These are phyloP conservation scores for Synanthedon tipuliformis DNA, from an alignment of 2,888 invertebrate genomes.

Conservation along the genomic window DNA sequence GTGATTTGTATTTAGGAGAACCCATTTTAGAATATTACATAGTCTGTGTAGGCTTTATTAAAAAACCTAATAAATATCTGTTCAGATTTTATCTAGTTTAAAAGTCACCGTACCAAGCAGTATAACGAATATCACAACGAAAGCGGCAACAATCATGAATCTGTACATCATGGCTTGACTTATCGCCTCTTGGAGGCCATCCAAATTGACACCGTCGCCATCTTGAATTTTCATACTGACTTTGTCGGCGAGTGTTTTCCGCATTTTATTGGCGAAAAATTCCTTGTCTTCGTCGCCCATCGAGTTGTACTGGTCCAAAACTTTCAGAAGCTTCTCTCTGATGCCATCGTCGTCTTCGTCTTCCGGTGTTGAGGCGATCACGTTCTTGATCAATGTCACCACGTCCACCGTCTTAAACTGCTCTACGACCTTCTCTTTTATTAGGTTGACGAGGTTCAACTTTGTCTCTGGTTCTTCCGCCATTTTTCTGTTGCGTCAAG, in stretches of 20 bases:
- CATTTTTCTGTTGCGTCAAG: constrained; percentile 18
- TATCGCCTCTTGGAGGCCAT: constrained; percentile 38
- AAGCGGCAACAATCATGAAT: constrained; percentile 31
- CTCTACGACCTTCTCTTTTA: constrained; percentile 38
- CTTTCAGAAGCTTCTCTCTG: constrained; percentile 31
- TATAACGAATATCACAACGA: constrained; percentile 15
- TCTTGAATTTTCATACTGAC: constrained; percentile 33
- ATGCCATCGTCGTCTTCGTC: constrained; percentile 33
- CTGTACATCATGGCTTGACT: constrained; percentile 31
- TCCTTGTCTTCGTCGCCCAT: constrained; percentile 40
- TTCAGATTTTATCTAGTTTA: too few relatives aligned
- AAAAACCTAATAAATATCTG: too few relatives aligned
- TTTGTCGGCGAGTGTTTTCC: constrained; percentile 36
- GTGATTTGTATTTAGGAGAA: too few relatives aligned
- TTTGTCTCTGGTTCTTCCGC: constrained; percentile 13
- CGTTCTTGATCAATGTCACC: constrained; percentile 35
- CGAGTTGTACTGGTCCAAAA: constrained; percentile 31
- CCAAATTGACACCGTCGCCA: constrained; percentile 24
- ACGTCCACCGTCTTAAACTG: constrained; percentile 47
- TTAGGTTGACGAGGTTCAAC: constrained; percentile 28
- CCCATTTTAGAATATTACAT: too few relatives aligned
- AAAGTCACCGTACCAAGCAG: constrained; percentile 16
- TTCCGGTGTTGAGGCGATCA: constrained; percentile 34
- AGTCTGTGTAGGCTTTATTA: too few relatives aligned
- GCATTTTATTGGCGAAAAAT: constrained; percentile 39